Evolutionary conservation across 2,888 invertebrate species (phyloP), one percentile per base, ranked within the genome.

Genomic region (Agrotis clavis): DNA sequence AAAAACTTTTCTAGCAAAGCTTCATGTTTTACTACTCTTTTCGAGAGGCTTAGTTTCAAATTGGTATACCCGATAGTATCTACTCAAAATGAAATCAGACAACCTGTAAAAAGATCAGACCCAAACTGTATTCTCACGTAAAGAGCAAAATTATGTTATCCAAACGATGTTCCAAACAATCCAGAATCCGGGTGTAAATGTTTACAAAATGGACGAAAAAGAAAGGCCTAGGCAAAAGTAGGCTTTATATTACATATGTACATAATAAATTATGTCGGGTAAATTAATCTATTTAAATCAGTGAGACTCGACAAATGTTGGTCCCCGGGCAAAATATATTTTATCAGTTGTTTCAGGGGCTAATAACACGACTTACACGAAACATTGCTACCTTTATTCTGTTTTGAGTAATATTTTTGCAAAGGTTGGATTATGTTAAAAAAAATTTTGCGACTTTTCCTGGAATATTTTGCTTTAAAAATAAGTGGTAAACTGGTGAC

Each of bases 321-420:
- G 64, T 71, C 74, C 57, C 30, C 56, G 76, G 70, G 81, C 63
- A 50, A 71, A 76, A 82, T 84, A 69, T 75, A 75, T 86, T 82
- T 84, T 87, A 85, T 85, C 85, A 41, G 41, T 72, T 77, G 74
- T 85, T 85, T 64, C 85, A 85, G 86, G 63, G 62, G 35, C 83
- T 85, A 79, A 85, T 85, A 69, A 74, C 75, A 67, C 13, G 61
- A 62, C 18, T 74, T 30, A 67, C 35, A 71, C 25, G 75, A 56
- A 53, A 71, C 63, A 63, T 54, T 62, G 18, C 45, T 65, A 67
- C 77, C 75, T 77, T 71, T 62, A 71, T 79, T 74, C 59, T 70
- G 64, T 75, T 74, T 73, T 45, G 21, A 56, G 67, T 47, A 54
- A 69, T 68, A 64, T 74, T 81, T 78, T 79, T 83, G 79, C 62